Base-by-base conservation (phyloP, 1,140 invertebrate species). In the Penaeus chinensis region DNA sequence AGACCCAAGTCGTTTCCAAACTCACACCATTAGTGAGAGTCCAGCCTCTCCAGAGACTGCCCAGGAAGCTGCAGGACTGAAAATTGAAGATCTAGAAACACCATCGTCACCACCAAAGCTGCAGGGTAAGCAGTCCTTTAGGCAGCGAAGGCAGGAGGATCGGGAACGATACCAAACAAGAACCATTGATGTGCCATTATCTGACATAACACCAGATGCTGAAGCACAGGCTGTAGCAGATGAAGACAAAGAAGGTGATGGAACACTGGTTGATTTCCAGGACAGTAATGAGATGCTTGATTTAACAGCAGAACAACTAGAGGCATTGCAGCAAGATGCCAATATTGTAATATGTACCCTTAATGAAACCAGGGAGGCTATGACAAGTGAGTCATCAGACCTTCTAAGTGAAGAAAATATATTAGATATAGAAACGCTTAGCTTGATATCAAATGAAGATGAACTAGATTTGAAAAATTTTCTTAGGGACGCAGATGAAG, bases 151-250 rank as follows among this genome's bases (percentile, higher is more conserved):
- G 42, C 93, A 94, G 90, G 94, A 95, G 90, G 94, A 96, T 91
- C 92, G 94, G 90, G 93, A 94, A 20, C 93, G 95, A 88, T 96
- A 95, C 91, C 94, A 95, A 92, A 96, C 95, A 1, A 94, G 95
- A 91, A 95, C 95, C 24, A 89, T 94, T 27, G 92, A 92, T 37
- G 88, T 87, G 65, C 87, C 90, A 77, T 77, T 89, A 42, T 81
- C 89, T 79, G 83, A 80, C 54, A 82, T 85, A 20, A 84, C 87
- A 37, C 81, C 90, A 62, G 89, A 86, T 37, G 24, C 65, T 82
- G 81, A 82, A 83, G 69, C 83, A 32, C 24, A 63, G 24, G 60
- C 42, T 27, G 42, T 60, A 32, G 69, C 84, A 61, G 87, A 86
- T 79, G 89, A 69, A 19, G 83, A 82, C 77, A 62, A 69, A 42